These are phyloP conservation scores for Baryphthengus martii DNA, from an alignment of 2,113 vertebrate genomes.

Conservation along the genomic window DNA sequence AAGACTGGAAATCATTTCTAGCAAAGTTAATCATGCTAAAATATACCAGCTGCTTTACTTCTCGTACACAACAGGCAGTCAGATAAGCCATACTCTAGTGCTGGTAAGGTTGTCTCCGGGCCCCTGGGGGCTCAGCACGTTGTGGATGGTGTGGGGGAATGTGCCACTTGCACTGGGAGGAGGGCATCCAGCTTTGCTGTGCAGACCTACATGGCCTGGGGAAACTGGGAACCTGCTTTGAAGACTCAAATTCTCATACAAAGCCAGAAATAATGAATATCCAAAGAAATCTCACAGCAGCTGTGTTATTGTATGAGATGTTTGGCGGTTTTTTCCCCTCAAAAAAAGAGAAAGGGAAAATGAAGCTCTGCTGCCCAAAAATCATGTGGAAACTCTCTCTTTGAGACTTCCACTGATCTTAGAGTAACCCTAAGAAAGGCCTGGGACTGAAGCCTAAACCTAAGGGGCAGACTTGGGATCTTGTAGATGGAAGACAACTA, in stretches of 20 bases:
- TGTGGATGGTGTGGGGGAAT: not conserved
- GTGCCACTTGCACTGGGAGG: not conserved
- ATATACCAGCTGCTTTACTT: not conserved
- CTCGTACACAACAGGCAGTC: not conserved
- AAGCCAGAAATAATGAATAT: not conserved
- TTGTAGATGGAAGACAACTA: not conserved
- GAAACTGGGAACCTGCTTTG: not conserved
- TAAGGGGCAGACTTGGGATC: not conserved
- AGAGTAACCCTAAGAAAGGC: not conserved
- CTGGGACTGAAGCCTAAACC: not conserved
- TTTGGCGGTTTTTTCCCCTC: accelerated
- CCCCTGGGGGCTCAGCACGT: not conserved
- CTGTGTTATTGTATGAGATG: not conserved
- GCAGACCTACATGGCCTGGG: not conserved
- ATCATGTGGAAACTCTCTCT: not conserved
- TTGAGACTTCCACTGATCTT: not conserved
- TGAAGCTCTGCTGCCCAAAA: not conserved
- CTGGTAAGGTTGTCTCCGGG: not conserved
- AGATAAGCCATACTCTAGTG: not conserved
- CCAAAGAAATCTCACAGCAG: not conserved
- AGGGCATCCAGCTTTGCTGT: not conserved
- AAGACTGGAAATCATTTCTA: not conserved
- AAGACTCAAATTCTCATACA: not conserved
- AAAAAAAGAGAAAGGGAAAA: not conserved
- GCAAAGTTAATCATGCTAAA: slow-evolving; percentile 24